Evolutionary conservation across 2,797 vertebrate species (phyloP), one percentile per base, ranked within the genome.

Genomic region (Cynopterus sphinx): DNA sequence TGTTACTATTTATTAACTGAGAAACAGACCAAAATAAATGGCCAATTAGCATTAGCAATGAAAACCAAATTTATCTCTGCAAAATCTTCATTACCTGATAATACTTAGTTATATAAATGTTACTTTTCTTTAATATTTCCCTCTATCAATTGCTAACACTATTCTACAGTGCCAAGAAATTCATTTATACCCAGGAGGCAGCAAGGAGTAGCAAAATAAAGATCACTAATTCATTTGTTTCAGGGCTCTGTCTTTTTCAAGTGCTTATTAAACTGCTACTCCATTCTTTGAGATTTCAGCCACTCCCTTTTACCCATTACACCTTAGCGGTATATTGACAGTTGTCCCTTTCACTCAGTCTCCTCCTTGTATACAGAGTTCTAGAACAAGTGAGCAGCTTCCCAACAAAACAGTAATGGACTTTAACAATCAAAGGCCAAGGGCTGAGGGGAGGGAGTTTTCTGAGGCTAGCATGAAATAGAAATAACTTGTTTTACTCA

Each of bases 81-180:
- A 90, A 87, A 87, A 49, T 71, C 51, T 75, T 90, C n/a, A 83
- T 43, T 91, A 83, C 24, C 19, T 63, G 51, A 82, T 7, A 87
- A 87, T 8, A 57, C 31, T 83, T 70, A 71, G 65, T 57, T 22
- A 57, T 24, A 31, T n/a, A 93, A 61, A 68, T 33, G 51, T 13
- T 67, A 39, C 43, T 91, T 77, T 84, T 39, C 41, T 85, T 77
- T 43, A 81, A 53, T 68, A 86, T 33, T n/a, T 24, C 19, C 10
- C 2, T 63, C 55, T 84, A 28, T 82, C 46, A 85, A 46, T 1
- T 61, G 28, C 55, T 73, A 78, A 63, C 39, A 46, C 55, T 87
- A 85, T 78, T 95, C 75, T 79, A 79, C 36, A 36, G n/a, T 78
- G 24, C 53, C 46, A 91, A 96, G 55, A 95, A 94, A 89, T 31